These are phyloP conservation scores for Serinus canaria DNA, from an alignment of 2,113 vertebrate species.

Conservation along the genomic window DNA sequence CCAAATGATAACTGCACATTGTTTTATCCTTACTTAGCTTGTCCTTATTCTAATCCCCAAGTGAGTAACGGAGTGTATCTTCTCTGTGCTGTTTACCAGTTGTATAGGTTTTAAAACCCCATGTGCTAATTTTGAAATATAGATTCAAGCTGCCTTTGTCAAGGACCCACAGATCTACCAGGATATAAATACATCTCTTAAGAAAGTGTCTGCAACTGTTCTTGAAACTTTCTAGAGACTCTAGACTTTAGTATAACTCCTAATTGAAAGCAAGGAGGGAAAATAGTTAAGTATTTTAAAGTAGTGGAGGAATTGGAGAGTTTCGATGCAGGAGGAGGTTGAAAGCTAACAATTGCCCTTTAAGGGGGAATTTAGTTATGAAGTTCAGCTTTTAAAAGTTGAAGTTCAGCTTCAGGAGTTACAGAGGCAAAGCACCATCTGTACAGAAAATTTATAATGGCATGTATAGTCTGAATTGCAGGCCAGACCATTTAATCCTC, in stretches of 20 bases:
- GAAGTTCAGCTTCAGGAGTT: neutral
- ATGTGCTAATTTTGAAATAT: neutral
- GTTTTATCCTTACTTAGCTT: neutral
- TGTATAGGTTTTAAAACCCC: neutral
- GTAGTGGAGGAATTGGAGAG: neutral
- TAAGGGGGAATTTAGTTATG: neutral
- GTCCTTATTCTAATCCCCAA: neutral
- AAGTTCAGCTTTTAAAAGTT: neutral
- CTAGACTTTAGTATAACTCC: neutral
- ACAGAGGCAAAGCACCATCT: neutral
- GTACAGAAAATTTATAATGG: neutral
- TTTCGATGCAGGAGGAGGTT: neutral
- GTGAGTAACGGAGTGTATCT: neutral
- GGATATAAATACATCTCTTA: neutral
- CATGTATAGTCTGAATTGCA: neutral
- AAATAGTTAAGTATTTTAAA: neutral
- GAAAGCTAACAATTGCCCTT: rapidly evolving
- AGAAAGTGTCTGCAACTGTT: neutral
- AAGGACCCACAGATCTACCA: neutral
- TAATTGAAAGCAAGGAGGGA: neutral
- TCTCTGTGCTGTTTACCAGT: neutral
- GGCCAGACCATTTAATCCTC: neutral
- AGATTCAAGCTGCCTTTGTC: neutral
- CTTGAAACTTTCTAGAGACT: neutral
- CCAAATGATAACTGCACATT: neutral